Base-by-base conservation (phyloP, 2,888 invertebrate genomes). In the Hedya salicella region DNA sequence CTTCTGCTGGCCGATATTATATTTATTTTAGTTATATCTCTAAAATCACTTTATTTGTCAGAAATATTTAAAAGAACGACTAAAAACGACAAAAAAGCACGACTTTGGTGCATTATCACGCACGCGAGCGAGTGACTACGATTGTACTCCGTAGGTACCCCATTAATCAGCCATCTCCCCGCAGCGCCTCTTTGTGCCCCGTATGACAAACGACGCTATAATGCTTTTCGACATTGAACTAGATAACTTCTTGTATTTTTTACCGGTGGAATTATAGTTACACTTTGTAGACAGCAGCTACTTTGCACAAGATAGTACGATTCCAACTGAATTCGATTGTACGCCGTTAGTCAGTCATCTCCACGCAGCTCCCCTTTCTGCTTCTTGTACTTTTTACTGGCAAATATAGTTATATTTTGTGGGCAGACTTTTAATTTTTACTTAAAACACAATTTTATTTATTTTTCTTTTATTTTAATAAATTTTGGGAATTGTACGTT, bases 331-430 rank as follows among this genome's bases (percentile, higher is more conserved):
- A n/a, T n/a, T n/a, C n/a, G n/a, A n/a, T n/a, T n/a, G 57, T 42
- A 50, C 71, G 75, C 83, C 86, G 86, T 87, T 86, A 87, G 83
- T 79, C 77, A 73, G 69, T 73, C 75, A 79, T 77, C 78, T 77
- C 73, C 62, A 65, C 75, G 75, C 77, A 75, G 71, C 73, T 76
- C 82, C 78, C 79, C 79, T 85, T 86, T 87, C 83, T n/a, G n/a
- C 56, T 46, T 46, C 57, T 57, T 46, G 44, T 30, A 44, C 32
- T 57, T 57, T 16, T 25, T 25, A 25, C 25, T 46, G n/a, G n/a
- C 6, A 42, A 32, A n/a, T 14, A 5, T 30, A 42, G 14, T 42
- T 30, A 16, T 13, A 44, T 44, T 56, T 13, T 44, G 32, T 46
- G 17, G 30, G 21, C 11, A 3, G n/a, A 5, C 16, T 42, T 13